Conservation (phyloP, 2,888 invertebrate species). For the Thecophora atra region DNA sequence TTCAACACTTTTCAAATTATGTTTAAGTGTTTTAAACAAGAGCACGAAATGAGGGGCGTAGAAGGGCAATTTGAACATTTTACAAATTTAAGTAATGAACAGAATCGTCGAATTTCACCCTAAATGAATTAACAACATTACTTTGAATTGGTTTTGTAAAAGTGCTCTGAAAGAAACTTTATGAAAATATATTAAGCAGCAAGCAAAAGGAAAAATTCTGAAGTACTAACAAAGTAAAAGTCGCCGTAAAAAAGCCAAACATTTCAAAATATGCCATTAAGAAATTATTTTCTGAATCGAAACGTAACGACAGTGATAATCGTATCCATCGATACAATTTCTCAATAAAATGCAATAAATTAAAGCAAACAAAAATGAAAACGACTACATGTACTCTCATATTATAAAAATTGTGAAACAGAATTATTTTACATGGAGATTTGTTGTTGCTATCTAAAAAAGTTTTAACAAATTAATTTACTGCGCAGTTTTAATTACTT, state of each 20-base stretch:
- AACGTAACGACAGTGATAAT: no score
- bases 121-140: neutral
- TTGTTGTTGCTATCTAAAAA: no score
- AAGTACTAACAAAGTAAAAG: neutral
- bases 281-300: no score
- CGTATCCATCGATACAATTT: no score
- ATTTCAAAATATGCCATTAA: neutral
- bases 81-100: neutral
- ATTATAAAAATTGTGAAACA: no score
- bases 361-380: no score
- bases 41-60: constrained; percentile 26
- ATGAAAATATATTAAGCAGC: neutral
- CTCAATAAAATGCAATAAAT: no score
- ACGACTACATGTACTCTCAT: no score
- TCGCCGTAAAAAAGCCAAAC: neutral
- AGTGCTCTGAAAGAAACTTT: neutral
- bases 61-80: neutral
- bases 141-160: neutral
- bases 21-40: neutral
- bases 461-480: no score
- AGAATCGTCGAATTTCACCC: neutral
- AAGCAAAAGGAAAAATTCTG: neutral
- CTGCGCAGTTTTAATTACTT: no score
- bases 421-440: no score
- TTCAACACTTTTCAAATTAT: neutral